Base-by-base conservation (phyloP, 2,113 vertebrate genomes). In the Toxotes jaculatrix region DNA sequence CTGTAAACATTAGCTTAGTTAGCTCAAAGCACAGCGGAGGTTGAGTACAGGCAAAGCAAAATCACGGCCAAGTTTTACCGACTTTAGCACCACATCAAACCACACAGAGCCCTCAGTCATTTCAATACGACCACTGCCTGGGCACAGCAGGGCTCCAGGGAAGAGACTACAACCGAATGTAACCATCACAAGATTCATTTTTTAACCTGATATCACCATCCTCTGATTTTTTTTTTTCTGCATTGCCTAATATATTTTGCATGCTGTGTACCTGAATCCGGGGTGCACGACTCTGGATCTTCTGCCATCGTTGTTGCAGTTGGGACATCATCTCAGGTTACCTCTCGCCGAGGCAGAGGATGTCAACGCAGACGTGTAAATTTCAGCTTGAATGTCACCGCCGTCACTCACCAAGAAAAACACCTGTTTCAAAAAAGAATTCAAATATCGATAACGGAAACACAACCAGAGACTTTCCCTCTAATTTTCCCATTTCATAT, bases 371-470 rank as follows among this genome's bases (percentile, higher is more conserved):
- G 23, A 56, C 55, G 1, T 34, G 47, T 49, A 49, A 7, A 19
- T 49, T 21, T 19, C 47, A 49, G 47, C 47, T 49, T 49, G 47
- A 49, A 49, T 19, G 47, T 49, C 47, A 49, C 47, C 16, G 5
- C 3, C 14, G 17, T 21, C 51, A n/a, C 10, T 53, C 51, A n/a
- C 64, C 27, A n/a, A 8, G 32, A 36, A 13, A 21, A 19, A 57
- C 51, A 11, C 8, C 56, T 53, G 42, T 56, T 27, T 27, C 27
- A 27, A 27, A 31, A 49, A 59, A 53, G 3, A 38, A 5, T 6
- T 4, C 14, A 19, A 31, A 32, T 34, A 27, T 5, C 2, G 0
- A 32, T 34, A 27, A 2, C 2, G 0, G 56, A 70, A 13, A n/a
- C 57, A 32, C 7, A 17, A 23, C 27, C 21, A 56, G 45, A 68